Conservation (phyloP, 35 echinoderm and acorn worm species). For the Ophioderma brevispina region DNA sequence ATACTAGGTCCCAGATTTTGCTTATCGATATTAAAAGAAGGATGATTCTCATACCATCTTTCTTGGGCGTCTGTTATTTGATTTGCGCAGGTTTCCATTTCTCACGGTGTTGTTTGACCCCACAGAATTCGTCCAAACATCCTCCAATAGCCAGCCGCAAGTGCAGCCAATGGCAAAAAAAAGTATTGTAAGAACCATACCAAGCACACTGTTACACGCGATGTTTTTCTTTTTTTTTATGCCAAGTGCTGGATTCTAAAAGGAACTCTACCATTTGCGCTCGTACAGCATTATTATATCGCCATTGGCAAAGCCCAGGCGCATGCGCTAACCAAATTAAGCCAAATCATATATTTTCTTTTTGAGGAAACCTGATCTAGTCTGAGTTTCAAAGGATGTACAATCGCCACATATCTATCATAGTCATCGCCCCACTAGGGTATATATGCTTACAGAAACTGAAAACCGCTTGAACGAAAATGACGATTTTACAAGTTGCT, state of each 20-base stretch:
- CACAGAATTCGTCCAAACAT: conserved; percentile 86
- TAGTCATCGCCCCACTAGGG: conserved; percentile 83
- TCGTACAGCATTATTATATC: conserved; percentile 15
- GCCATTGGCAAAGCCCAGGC: conserved; percentile 62
- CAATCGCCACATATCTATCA: conserved; percentile 93
- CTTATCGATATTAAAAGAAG: no score
- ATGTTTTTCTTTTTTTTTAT: no score
- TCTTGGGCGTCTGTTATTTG: conserved; percentile 82
- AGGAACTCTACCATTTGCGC: conserved; percentile 39
- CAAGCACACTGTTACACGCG: conserved; percentile 56
- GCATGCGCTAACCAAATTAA: conserved; percentile 76
- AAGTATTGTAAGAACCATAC: conserved; percentile 88
- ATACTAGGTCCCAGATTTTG: no score
- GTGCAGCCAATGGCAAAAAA: conserved; percentile 65
- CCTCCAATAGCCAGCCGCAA: conserved; percentile 67
- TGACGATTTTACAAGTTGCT: conserved; percentile 80
- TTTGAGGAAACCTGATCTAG: conserved; percentile 65
- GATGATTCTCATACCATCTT: conserved; percentile 70
- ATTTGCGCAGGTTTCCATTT: conserved; percentile 80
- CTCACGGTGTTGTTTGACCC: conserved; percentile 83
- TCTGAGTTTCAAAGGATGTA: conserved; percentile 71
- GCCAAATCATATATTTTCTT: conserved; percentile 62
- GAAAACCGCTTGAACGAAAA: conserved; percentile 84
- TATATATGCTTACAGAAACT: conserved; percentile 96
- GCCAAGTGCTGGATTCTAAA: conserved; percentile 54